Evolutionary conservation across 2,113 vertebrate genomes (phyloP), one percentile per base, ranked within the genome.

Genomic region (Phylloscopus trochiloides): DNA sequence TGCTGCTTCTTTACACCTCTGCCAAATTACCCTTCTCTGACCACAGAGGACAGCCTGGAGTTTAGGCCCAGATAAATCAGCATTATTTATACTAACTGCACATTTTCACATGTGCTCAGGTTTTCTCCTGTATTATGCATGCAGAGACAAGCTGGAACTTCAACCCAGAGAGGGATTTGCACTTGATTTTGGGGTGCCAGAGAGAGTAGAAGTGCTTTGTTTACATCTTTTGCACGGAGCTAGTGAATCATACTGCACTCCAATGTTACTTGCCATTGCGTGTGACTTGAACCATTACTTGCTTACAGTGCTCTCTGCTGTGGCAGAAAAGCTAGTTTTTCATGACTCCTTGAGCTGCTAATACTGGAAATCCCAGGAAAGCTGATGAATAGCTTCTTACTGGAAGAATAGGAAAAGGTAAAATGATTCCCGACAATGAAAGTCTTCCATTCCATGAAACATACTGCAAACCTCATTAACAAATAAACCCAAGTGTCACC

Each of bases 1-100:
- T 3, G 0, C 34, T 67, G 15, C 7, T 67, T n/a, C n/a, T 66
- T 52, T 32, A 24, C 1, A 1, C 10, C 8, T 72, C 61, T 48
- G 15, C 28, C 74, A 92, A 75, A 75, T 48, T 65, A 72, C 25
- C n/a, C 29, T 67, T 31, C 52, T 45, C 38, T 65, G 40, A 48
- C 31, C 63, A 38, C 63, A 26, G 31, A 4, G 20, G 28, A 47
- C 36, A 22, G 25, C 29, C 11, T 21, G 45, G 12, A 52, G 17
- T 17, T 45, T 16, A 24, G 65, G 5, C 22, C 34, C 14, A 1
- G 31, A 29, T 4, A 25, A 85, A 77, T 25, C 24, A 19, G 3
- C 50, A 24, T 31, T 54, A 48, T 75, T 78, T 36, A 81, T 3
- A 4, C 57, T 51, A 51, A 83, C 15, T 61, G 21, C 12, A 68